These are phyloP conservation scores for Rhabdomys dilectus DNA, from an alignment of 2,113 vertebrate species.

Conservation along the genomic window DNA sequence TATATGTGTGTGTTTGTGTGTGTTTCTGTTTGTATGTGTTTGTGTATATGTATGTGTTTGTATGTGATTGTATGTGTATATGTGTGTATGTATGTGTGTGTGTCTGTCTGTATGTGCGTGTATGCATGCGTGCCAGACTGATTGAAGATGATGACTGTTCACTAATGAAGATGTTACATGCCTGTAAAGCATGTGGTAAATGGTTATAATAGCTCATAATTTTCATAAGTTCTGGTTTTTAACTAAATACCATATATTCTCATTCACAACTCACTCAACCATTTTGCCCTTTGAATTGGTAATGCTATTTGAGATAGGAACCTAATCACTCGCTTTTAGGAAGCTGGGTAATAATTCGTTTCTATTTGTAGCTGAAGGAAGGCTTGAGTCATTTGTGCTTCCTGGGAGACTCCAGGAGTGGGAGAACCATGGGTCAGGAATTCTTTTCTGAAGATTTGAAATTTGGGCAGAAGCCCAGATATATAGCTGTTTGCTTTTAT, in stretches of 20 bases:
- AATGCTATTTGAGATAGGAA: conserved; percentile 4
- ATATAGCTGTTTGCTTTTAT: neutral
- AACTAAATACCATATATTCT: neutral
- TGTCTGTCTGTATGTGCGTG: neutral
- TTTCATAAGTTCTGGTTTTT: neutral
- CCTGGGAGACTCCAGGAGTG: neutral
- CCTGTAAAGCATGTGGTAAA: neutral
- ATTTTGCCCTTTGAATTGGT: neutral
- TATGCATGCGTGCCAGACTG: neutral
- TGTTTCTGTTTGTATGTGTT: neutral
- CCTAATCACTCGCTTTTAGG: neutral
- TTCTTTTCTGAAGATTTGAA: conserved; percentile 26
- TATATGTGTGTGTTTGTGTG: neutral
- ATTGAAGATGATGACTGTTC: neutral
- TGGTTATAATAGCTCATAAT: neutral
- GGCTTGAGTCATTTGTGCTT: neutral
- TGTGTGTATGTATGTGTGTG: neutral
- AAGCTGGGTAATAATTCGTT: conserved; percentile 20
- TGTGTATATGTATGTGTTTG: accelerated
- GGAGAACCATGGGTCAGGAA: neutral
- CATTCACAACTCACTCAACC: neutral
- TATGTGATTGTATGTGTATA: accelerated
- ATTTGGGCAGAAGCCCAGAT: neutral
- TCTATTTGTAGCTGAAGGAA: conserved; percentile 32
- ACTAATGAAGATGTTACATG: conserved; percentile 25